phyloP scores from a whole-genome alignment of 2,797 vertebrate species.

The Neopelma chrysocephalum region DNA sequence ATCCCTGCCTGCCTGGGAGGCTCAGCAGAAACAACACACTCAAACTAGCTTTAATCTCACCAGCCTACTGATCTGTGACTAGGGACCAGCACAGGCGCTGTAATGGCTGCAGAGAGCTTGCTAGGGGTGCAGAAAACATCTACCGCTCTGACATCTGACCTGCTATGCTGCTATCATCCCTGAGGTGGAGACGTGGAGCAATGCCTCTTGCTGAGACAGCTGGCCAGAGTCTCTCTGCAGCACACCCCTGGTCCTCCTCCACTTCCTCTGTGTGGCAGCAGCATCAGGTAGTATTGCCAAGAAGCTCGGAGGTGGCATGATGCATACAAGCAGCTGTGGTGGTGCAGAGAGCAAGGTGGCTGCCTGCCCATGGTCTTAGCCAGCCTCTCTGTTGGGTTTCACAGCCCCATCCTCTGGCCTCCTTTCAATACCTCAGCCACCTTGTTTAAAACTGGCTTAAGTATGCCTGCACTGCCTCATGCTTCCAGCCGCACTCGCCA shows the following conservation, averaged over 20 bases:
- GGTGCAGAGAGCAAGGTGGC: not conserved
- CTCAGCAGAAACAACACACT: not conserved
- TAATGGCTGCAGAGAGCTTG: not conserved
- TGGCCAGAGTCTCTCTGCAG: not conserved
- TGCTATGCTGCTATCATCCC: accelerated
- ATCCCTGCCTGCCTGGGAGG: not conserved
- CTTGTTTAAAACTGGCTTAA: not conserved
- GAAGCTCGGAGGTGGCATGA: not conserved
- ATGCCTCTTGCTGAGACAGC: not conserved
- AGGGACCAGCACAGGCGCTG: not conserved
- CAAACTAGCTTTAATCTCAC: not conserved
- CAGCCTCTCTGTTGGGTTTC: not conserved
- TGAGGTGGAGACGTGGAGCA: not conserved
- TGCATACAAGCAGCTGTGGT: accelerated
- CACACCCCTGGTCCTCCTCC: not conserved
- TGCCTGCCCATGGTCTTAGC: not conserved
- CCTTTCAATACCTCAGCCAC: not conserved
- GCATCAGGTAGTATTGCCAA: not conserved
- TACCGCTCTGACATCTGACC: not conserved
- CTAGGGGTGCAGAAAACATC: not conserved
- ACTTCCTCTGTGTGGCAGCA: accelerated
- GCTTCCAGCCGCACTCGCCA: not conserved
- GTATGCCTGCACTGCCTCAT: not conserved
- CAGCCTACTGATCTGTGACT: not conserved
- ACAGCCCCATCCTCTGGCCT: not conserved